Base-by-base conservation (phyloP, 2,888 invertebrate genomes). In the Eupithecia abbreviata region DNA sequence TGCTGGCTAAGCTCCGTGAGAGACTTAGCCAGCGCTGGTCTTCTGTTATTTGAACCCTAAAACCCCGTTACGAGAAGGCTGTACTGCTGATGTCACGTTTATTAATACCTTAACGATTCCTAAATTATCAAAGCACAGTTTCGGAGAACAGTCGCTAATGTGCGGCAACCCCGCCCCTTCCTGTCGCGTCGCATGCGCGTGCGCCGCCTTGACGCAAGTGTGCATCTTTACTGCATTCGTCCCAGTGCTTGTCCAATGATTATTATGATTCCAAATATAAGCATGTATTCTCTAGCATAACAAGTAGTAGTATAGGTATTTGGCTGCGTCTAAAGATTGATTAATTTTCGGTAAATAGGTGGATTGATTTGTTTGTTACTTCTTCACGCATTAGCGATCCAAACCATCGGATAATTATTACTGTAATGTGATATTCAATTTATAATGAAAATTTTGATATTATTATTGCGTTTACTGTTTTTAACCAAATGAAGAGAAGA, bases 131-230 rank as follows among this genome's bases (percentile, higher is more conserved):
- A 84, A 81, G 84, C 82, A 82, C 80, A 80, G 81, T 83, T 84
- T 83, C 86, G 85, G 84, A 82, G 87, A 88, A 86, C 83, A 91
- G 86, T 89, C 90, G 92, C 92, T 90, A 92, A 93, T 90, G 90
- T 88, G 86, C 84, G 79, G 82, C 77, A 82, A 82, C 86, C 90
- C 89, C 93, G 93, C 94, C 94, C 87, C 89, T 92, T 94, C 93
- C 94, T 92, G 93, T 90, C 89, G 88, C 87, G 81, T 85, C 84
- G 79, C 82, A 81, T 82, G 80, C 82, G 81, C 81, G 79, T 75
- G 83, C 81, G 81, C 76, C 79, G 79, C 72, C 69, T 79, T 77
- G 77, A 67, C 74, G 77, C 73, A 77, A 74, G 67, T 77, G 68
- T 68, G 71, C 75, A 72, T 76, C 70, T 67, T 71, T 47, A 55